Base-by-base conservation (phyloP, 2,888 invertebrate species). In the Dichetophora obliterata region DNA sequence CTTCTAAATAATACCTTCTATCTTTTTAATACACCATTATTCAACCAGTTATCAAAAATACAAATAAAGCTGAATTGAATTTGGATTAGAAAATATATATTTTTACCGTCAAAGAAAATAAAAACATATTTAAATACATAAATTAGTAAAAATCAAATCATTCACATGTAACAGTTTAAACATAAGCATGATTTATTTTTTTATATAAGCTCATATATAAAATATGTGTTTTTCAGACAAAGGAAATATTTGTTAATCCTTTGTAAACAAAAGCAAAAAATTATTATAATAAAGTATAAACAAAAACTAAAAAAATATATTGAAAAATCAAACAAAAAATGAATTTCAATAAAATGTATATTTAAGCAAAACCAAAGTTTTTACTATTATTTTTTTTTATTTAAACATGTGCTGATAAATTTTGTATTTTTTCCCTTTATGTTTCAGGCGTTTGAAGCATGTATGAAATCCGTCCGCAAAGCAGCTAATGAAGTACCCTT, bases 331-430 rank as follows among this genome's bases (percentile, higher is more conserved):
- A 76, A 66, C 79, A 82, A 83, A 52, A 68, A 70, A 71, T 24
- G 19, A 71, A 76, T 82, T 85, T 84, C 84, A 84, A 84, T 84
- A 84, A 85, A 85, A 82, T 59, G 78, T 83, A 82, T 76, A 83
- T 82, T 81, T 85, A 85, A 85, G 84, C 82, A 75, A 80, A 79
- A 74, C 75, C 50, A 78, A 81, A 82, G 75, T 78, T 69, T 81
- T 77, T 75, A 75, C 77, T 77, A 54, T 37, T 68, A 37, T 34
- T 66, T 57, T 31, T 66, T 66, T 37, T 65, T 8, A 57, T 72
- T 59, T 43, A 3, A 61, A 61, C 31, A 22, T 57, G 34, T 52
- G 52, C 37, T 78, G 70, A 52, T 79, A 80, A 80, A 77, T 78
- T 54, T 81, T 81, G 72, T 77, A 78, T 77, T 77, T 43, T 79